Percentiles rank a stretch among this genome's conserved stretches.
These are phyloP conservation scores for Fukomys damarensis DNA, from an alignment of 2,113 vertebrate genomes.

Conservation along the genomic window DNA sequence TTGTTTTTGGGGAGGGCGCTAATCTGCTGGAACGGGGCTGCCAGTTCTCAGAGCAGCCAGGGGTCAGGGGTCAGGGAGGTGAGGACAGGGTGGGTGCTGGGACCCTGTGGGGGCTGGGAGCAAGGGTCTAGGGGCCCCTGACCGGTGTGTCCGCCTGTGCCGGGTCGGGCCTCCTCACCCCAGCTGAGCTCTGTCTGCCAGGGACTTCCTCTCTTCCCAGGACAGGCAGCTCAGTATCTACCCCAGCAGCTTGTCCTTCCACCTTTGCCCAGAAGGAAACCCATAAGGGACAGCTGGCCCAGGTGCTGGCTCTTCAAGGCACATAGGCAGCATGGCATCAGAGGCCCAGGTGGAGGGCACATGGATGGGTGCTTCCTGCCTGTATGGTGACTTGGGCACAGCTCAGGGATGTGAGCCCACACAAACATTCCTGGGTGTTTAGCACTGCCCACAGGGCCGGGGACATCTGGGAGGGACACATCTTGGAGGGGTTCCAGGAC, in stretches of 20 bases:
- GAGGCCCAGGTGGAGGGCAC: no score
- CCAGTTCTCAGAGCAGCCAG: slow-evolving; percentile 81
- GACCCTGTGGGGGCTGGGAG: neutral
- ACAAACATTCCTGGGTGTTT: neutral
- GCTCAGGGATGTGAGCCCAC: no score
- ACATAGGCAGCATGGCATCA: fast-evolving
- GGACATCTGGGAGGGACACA: no score
- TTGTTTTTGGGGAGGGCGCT: slow-evolving; percentile 13
- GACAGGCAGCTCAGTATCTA: neutral
- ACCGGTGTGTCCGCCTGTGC: neutral
- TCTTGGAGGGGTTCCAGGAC: neutral
- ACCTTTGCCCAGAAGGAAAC: neutral
- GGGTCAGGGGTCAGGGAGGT: slow-evolving; percentile 79
- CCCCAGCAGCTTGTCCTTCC: neutral
- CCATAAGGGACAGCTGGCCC: neutral
- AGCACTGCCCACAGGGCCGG: neutral
- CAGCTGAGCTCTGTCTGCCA: fast-evolving
- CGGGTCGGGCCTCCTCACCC: neutral
- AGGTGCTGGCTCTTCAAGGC: neutral
- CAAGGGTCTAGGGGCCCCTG: neutral
- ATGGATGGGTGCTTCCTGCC: no score
- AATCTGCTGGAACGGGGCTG: slow-evolving; percentile 69
- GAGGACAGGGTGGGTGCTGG: slow-evolving; percentile 78
- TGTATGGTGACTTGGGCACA: fast-evolving
- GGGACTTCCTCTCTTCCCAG: neutral